Base-by-base conservation (phyloP, 2,888 invertebrate species). In the Oscheius sp. region DNA sequence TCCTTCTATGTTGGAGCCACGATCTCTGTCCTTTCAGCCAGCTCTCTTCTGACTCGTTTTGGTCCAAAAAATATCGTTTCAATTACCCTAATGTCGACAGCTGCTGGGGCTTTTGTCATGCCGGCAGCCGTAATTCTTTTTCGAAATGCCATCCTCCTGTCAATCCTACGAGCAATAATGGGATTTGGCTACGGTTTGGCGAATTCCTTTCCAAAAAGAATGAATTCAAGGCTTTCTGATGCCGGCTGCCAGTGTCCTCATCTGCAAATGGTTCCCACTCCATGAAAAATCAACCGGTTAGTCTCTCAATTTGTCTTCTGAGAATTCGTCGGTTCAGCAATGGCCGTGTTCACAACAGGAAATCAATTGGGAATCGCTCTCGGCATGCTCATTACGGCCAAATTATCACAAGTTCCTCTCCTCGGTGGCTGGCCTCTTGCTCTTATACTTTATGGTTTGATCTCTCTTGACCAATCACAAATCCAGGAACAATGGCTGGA, bases 331-430 rank as follows among this genome's bases (percentile, higher is more conserved):
- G n/a, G n/a, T n/a, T n/a, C n/a, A 3, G 84, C 84, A 8, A 84
- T 84, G 84, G 84, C 84, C n/a, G 77, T 84, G n/a, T 84, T 83
- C 70, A 84, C 84, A 1, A 83, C 79, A 3, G 75, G 75, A 34
- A 76, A 75, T 37, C 73, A 80, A 52, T 27, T 84, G 15, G 84
- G 84, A 53, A 73, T 84, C 1, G 77, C 84, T 1, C 33, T 78
- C 33, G 74, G 84, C 8, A 84, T 84, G 84, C 73, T 80, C 37
- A 39, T 76, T 37, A 84, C 84, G 0, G 82, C 84, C 0, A 78
- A 81, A 58, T 61, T 84, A 12, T 84, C 82, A 34, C 74, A 82
- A 65, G 25, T 75, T 2, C 57, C 46, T 5, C 37, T 79, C 34
- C 67, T 84, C 31, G 80, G 77, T 10, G 84, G 84, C 25, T 84